Evolutionary conservation across 2,888 invertebrate genomes (phyloP).

Genomic region (Pomacea canaliculata): DNA sequence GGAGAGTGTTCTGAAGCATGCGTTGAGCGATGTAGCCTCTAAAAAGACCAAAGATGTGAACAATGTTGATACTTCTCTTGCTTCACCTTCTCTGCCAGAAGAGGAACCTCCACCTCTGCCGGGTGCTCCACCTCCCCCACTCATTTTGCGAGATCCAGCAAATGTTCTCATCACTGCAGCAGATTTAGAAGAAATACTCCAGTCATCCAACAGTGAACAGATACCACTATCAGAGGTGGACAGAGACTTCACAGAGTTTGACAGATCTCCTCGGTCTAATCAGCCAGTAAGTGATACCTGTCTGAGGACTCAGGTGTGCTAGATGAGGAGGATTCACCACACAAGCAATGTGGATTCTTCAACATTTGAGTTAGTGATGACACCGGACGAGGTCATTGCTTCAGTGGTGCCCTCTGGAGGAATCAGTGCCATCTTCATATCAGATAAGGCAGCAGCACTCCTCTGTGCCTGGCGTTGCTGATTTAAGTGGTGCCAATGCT

Average conservation of each 20-base stretch:
- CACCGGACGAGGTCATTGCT: constrained; percentile 11
- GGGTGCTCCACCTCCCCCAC: constrained; percentile 30
- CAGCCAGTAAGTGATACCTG: constrained; percentile 21
- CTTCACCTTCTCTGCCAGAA: constrained; percentile 16
- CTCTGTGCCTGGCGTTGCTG: too few species aligned
- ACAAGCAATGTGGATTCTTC: constrained; percentile 2
- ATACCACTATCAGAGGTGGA: not conserved
- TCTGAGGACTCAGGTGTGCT: constrained; percentile 22
- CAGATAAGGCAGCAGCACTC: too few species aligned
- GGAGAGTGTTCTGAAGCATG: not conserved
- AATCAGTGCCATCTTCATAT: too few species aligned
- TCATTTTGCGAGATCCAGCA: constrained; percentile 7
- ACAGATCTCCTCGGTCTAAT: not conserved
- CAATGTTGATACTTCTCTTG: constrained; percentile 20
- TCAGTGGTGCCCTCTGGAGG: not conserved
- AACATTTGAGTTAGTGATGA: not conserved
- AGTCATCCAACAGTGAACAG: not conserved
- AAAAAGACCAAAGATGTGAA: constrained; percentile 1
- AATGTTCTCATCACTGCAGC: constrained; percentile 14
- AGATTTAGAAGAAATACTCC: constrained; percentile 20
- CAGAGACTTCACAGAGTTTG: not conserved
- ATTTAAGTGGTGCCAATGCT: too few species aligned
- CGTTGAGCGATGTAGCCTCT: not conserved
- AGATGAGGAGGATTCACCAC: constrained; percentile 21
- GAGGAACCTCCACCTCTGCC: constrained; percentile 34